A percentile compares a stretch with the other conserved stretches of the same genome.
These are phyloP conservation scores for Cataglyphis livida DNA, from an alignment of 2,888 invertebrate genomes.

Conservation along the genomic window DNA sequence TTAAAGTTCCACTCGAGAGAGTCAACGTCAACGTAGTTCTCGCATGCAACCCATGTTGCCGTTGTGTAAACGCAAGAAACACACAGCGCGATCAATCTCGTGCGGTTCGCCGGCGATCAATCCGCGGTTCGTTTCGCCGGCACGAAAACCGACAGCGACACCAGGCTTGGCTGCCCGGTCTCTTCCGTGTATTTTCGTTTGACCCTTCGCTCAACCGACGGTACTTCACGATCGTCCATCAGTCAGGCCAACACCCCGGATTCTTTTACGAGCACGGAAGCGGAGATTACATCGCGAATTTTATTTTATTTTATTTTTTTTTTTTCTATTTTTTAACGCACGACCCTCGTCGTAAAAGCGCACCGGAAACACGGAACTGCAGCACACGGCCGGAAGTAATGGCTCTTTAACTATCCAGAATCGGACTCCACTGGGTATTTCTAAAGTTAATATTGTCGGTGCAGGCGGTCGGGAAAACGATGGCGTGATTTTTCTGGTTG, in stretches of 20 bases:
- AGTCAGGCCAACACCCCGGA: constrained; percentile 26
- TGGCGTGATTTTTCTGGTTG: neutral
- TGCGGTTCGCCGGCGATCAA: constrained; percentile 52
- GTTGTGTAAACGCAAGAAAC: constrained; percentile 56
- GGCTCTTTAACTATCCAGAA: neutral
- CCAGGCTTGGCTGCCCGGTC: constrained; percentile 34
- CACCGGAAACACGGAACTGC: neutral
- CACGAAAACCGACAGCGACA: constrained; percentile 47
- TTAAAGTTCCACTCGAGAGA: constrained; percentile 40
- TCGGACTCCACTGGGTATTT: neutral
- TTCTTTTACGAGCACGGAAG: constrained; percentile 43
- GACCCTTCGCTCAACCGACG: constrained; percentile 30
- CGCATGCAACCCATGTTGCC: constrained; percentile 44
- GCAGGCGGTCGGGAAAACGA: neutral
- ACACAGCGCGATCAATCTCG: constrained; percentile 51
- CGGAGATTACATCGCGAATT: constrained; percentile 33
- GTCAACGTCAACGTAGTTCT: constrained; percentile 16
- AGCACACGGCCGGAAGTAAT: neutral
- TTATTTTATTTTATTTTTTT: constrained; percentile 2
- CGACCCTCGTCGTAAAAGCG: neutral
- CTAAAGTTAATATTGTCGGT: neutral
- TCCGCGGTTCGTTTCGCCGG: constrained; percentile 45
- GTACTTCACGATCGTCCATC: constrained; percentile 44
- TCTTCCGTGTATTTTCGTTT: constrained; percentile 43
- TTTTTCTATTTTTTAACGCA: neutral